Conservation (phyloP, 2,888 invertebrate genomes). For the Lochmaea capreae region DNA sequence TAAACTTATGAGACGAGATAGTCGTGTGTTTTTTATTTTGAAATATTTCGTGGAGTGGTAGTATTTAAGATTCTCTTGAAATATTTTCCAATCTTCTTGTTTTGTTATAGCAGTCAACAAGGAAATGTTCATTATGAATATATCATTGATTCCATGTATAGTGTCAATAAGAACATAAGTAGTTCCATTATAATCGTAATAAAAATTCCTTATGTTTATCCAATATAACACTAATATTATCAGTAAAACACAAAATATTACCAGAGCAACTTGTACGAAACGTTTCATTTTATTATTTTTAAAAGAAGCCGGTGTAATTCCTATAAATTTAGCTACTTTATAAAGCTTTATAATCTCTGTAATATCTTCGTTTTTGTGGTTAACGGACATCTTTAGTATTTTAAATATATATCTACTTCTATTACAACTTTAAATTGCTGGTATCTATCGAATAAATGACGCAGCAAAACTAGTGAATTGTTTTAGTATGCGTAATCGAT, state of each 20-base stretch:
- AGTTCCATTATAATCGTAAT: background rate
- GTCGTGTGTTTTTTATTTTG: background rate
- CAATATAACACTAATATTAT: background rate
- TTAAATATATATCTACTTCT: no score
- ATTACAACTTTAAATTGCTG: no score
- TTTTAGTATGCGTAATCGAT: no score
- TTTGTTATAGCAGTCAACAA: background rate
- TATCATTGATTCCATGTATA: background rate
- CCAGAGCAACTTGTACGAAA: background rate
- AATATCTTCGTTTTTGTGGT: background rate
- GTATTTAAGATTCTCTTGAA: background rate
- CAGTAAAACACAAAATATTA: background rate
- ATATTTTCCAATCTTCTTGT: background rate
- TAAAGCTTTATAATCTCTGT: background rate
- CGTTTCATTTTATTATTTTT: background rate
- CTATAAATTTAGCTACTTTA: background rate
- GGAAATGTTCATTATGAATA: background rate
- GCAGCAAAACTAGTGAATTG: no score
- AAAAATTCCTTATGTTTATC: background rate
- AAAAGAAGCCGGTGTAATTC: background rate
- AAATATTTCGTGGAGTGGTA: background rate
- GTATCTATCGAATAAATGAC: no score
- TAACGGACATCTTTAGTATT: background rate
- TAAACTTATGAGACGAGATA: background rate
- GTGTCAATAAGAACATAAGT: background rate